Conservation (phyloP, 2,888 invertebrate genomes). For the Schizotus pectinicornis region DNA sequence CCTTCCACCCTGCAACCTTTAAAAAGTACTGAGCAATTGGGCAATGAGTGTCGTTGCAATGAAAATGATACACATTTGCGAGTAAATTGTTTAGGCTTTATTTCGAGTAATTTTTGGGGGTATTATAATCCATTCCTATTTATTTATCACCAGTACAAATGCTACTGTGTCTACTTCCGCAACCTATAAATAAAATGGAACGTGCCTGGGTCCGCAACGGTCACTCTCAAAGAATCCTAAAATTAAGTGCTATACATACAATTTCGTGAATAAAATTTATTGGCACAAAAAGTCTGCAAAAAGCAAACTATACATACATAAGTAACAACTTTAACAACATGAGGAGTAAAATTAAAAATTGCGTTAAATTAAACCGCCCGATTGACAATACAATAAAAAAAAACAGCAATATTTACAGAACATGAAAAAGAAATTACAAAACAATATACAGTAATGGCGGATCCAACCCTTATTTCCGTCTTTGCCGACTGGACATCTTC, state of each 20-base stretch:
- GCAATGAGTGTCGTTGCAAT: too few species aligned
- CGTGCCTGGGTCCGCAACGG: background rate
- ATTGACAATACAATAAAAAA: background rate
- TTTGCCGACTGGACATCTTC: conserved; percentile 42
- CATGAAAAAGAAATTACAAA: conserved; percentile 1
- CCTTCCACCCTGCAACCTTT: too few species aligned
- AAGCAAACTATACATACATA: conserved; percentile 16
- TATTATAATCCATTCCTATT: background rate
- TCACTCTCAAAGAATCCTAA: background rate
- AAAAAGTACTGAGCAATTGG: too few species aligned
- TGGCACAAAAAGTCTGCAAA: conserved; percentile 24
- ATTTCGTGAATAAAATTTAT: conserved; percentile 21
- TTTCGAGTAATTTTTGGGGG: too few species aligned
- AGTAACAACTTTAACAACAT: background rate
- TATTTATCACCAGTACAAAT: conserved; percentile 18
- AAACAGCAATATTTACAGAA: conserved; percentile 15
- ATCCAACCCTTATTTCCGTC: conserved; percentile 34
- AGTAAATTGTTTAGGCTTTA: too few species aligned
- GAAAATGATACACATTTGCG: too few species aligned
- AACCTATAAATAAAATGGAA: conserved; percentile 19
- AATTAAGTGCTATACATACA: conserved; percentile 5
- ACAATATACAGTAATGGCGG: conserved; percentile 4
- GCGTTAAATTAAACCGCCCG: too few species aligned
- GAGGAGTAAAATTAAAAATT: too few species aligned
- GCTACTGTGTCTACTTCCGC: conserved; percentile 14